phyloP scores from a whole-genome alignment of 2,888 invertebrate species.

The Plagodis pulveraria region DNA sequence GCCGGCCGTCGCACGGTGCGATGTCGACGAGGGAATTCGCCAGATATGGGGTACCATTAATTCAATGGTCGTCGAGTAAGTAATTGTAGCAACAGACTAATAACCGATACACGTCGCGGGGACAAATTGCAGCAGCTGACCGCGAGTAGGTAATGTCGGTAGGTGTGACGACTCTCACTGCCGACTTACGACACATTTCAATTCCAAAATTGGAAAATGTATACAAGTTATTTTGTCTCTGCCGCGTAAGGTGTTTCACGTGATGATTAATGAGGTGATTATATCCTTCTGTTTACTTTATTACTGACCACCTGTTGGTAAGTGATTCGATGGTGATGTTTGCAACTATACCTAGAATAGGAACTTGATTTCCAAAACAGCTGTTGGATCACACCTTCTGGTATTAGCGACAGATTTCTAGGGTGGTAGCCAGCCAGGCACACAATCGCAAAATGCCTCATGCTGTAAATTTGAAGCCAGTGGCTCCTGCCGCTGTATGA shows the following conservation, averaged over 20 bases:
- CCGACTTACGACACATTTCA: slow-evolving; percentile 19
- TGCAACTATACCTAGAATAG: too few relatives aligned
- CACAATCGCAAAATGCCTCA: too few relatives aligned
- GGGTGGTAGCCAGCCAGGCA: too few relatives aligned
- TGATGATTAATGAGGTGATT: too few relatives aligned
- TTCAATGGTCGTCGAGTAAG: slow-evolving; percentile 67
- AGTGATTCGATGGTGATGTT: too few relatives aligned
- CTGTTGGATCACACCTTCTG: too few relatives aligned
- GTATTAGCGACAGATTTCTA: too few relatives aligned
- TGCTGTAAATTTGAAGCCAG: too few relatives aligned
- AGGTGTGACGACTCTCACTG: slow-evolving; percentile 43
- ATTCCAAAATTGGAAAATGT: slow-evolving; percentile 13
- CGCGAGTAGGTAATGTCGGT: slow-evolving; percentile 51
- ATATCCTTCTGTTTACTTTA: too few relatives aligned
- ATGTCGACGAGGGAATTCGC: slow-evolving; percentile 56
- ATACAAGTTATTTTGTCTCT: slow-evolving; percentile 5
- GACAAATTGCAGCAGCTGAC: slow-evolving; percentile 74
- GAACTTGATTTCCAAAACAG: too few relatives aligned
- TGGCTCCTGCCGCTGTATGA: too few relatives aligned
- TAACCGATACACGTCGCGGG: slow-evolving; percentile 71
- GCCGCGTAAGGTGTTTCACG: not conserved
- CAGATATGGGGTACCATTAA: slow-evolving; percentile 73
- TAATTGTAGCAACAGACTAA: slow-evolving; percentile 74
- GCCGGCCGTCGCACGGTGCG: slow-evolving; percentile 26
- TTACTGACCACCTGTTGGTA: too few relatives aligned